Base-by-base conservation (phyloP, 2,888 invertebrate genomes). In the Pyrrhosoma nymphula region DNA sequence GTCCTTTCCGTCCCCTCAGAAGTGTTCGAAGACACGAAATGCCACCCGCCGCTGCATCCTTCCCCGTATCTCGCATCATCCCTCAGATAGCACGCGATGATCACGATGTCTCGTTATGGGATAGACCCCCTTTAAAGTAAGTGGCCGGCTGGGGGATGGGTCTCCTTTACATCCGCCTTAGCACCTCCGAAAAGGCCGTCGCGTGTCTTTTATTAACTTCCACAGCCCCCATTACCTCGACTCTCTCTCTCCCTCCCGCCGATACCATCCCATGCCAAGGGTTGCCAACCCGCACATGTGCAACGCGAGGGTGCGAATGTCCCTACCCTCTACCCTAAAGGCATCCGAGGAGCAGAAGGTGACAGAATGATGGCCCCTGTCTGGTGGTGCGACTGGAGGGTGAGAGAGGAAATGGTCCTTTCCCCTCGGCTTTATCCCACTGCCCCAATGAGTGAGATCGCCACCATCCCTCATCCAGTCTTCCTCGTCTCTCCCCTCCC, bases 171-270 rank as follows among this genome's bases (percentile, higher is more conserved):
- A 82, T 82, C 82, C 82, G 82, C 82, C 82, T 35, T 82, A 35
- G 30, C 82, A 35, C 60, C 60, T 63, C 91, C 63, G 39, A 55
- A 89, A 47, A 47, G 47, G 26, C 55, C 91, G 63, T 69, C 91
- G 91, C 91, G 91, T 91, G 63, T 91, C 91, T 39, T 91, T 91
- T 23, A 63, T 91, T 63, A 91, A 60, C 91, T 23, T n/a, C 26
- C 18, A 4, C 63, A 23, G 26, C 89, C n/a, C n/a, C 2, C 18
- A 16, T 47, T 47, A 8, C 88, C 20, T 39, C 47, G 23, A n/a
- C 88, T n/a, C 89, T 55, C 30, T 55, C 47, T n/a, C 89, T 55
- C 30, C 23, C 47, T 23, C 23, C 88, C 55, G 89, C n/a, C 16
- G 23, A 47, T 47, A 47, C 47, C 47, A 47, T 8, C 47, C 47